Base-by-base conservation (phyloP, 2,113 vertebrate species). In the Seriola dumerili region DNA sequence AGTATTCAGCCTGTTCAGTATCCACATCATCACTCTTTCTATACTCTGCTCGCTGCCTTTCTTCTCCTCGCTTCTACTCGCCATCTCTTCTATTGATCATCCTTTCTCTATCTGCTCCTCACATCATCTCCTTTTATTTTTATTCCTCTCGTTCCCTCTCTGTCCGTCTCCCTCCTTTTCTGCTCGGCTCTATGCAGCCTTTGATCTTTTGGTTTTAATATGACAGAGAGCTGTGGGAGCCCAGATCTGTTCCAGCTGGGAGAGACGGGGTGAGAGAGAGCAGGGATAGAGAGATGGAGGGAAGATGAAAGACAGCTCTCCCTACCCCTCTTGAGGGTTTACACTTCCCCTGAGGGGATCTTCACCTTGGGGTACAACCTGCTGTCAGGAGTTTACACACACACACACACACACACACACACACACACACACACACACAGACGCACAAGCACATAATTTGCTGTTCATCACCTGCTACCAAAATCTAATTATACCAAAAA, bases 141-240 rank as follows among this genome's bases (percentile, higher is more conserved):
- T 21, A 76, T 69, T 76, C 62, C 44, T 46, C 40, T 77, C 74
- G 11, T 36, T 63, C 25, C 58, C 46, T 71, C 52, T 66, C 8
- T 66, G 25, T 72, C 54, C 84, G 76, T 62, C 36, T 59, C 36
- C 71, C 55, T 77, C 69, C 50, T 72, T 58, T 29, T 69, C 58
- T 68, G 54, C 40, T 59, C 44, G 1, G 16, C 77, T 79, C 76
- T 50, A 76, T 74, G 5, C 67, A 70, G 8, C 72, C 81, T 91
- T 81, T 91, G 83, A 87, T 90, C 82, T 92, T n/a, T 72, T 9
- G 19, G 77, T 89, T 91, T 90, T 68, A 79, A 85, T 86, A 55
- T 89, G 88, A 81, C 79, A 38, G 74, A 32, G 72, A 82, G 55
- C 76, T 40, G 62, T 57, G 59, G 88, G 82, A 85, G 84, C 73